These are phyloP conservation scores for Chunga burmeisteri DNA, from an alignment of 2,113 vertebrate genomes.

Conservation along the genomic window DNA sequence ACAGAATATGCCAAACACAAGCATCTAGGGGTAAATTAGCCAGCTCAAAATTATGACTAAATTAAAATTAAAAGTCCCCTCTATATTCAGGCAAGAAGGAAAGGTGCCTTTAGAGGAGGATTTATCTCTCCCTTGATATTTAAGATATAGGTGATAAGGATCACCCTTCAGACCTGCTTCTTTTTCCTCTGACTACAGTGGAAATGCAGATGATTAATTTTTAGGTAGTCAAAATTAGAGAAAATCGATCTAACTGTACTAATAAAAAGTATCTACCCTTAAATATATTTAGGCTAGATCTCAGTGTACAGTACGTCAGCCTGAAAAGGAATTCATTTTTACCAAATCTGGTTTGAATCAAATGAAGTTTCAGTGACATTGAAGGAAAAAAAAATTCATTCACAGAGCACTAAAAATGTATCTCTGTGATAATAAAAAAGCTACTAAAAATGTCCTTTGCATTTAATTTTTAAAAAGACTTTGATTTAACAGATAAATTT, in stretches of 20 bases:
- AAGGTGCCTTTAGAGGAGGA: not conserved
- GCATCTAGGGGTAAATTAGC: not conserved
- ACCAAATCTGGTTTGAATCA: not conserved
- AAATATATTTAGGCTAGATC: not conserved
- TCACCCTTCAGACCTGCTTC: not conserved
- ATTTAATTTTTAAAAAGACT: conserved; percentile 39
- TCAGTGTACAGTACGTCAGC: not conserved
- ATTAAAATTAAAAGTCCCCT: not conserved
- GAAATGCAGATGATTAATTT: not conserved
- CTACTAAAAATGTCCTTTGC: conserved; percentile 48
- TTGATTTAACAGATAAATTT: conserved; percentile 51
- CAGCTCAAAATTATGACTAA: not conserved
- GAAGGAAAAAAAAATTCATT: not conserved
- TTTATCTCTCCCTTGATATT: not conserved
- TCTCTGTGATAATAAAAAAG: conserved; percentile 27
- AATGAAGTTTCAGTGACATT: conserved; percentile 21
- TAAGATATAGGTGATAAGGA: not conserved
- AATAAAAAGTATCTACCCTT: not conserved
- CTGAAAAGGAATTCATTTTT: not conserved
- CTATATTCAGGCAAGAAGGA: not conserved
- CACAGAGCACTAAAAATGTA: not conserved
- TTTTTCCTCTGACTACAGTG: not conserved
- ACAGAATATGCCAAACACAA: not conserved
- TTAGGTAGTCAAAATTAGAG: not conserved
- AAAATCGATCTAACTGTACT: not conserved